A percentile compares a stretch with the other conserved stretches of the same genome.
Evolutionary conservation across 1,140 invertebrate genomes (phyloP).

Genomic region (Triops cancriformis): DNA sequence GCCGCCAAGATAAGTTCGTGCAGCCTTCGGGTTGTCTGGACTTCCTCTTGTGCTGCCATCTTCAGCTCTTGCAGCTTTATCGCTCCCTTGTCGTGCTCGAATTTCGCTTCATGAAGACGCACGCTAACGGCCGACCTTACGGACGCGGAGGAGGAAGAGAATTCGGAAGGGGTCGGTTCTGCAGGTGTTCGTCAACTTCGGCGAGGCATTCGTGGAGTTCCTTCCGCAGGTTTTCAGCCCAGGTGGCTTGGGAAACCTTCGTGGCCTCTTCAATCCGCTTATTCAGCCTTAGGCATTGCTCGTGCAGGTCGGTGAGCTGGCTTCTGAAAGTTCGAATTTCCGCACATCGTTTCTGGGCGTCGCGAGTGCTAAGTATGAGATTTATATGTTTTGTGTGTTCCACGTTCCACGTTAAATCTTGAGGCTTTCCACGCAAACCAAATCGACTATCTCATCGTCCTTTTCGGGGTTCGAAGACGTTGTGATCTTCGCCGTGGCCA

Average conservation of each 20-base stretch:
- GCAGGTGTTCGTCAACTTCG: too few species aligned
- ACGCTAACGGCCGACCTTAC: too few species aligned
- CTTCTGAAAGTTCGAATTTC: not conserved
- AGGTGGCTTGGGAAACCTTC: too few species aligned
- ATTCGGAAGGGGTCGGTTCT: too few species aligned
- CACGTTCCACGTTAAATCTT: not conserved
- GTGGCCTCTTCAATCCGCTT: not conserved
- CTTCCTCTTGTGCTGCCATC: not conserved
- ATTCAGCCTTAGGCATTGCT: not conserved
- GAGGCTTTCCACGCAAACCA: not conserved
- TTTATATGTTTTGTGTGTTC: not conserved
- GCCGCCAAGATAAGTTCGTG: too few species aligned
- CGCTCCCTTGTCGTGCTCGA: too few species aligned
- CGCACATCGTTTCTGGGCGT: not conserved
- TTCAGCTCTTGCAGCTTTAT: too few species aligned
- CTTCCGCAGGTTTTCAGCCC: too few species aligned
- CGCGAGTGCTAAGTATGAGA: not conserved
- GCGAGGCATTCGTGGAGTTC: too few species aligned
- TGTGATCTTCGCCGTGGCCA: not conserved
- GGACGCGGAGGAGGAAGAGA: too few species aligned
- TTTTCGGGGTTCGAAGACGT: not conserved
- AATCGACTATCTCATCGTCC: not conserved
- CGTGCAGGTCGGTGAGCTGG: not conserved
- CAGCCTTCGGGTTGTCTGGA: not conserved
- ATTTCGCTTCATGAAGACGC: too few species aligned